These are phyloP conservation scores for Eupithecia subumbrata DNA, from an alignment of 2,888 invertebrate species.

Conservation along the genomic window DNA sequence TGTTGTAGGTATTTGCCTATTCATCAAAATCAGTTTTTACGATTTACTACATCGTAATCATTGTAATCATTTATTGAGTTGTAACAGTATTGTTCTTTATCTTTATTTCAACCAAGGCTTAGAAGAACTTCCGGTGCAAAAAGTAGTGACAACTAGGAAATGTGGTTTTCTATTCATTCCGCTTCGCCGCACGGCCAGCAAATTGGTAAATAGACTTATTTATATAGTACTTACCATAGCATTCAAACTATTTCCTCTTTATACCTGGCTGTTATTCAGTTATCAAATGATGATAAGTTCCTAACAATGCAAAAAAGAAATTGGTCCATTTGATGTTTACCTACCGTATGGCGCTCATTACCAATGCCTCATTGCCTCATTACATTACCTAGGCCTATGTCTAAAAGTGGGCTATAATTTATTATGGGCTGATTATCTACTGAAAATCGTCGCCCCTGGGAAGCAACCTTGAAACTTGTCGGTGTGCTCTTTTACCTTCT, in stretches of 20 bases:
- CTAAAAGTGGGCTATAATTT: no score
- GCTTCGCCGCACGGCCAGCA: slow-evolving; percentile 23
- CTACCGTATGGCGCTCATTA: neutral
- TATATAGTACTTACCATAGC: slow-evolving; percentile 6
- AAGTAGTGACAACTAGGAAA: slow-evolving; percentile 32
- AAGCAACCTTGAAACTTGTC: neutral
- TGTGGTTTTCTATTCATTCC: slow-evolving; percentile 23
- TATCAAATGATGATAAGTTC: neutral
- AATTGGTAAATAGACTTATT: slow-evolving; percentile 29
- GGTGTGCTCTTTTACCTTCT: no score
- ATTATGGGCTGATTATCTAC: no score
- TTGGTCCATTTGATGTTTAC: neutral
- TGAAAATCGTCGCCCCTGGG: neutral
- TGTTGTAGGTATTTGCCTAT: neutral
- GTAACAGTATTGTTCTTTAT: slow-evolving; percentile 4
- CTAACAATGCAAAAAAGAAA: neutral
- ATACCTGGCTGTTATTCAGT: neutral
- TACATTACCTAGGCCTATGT: no score
- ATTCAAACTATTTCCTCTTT: neutral
- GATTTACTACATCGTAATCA: neutral
- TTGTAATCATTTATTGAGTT: neutral
- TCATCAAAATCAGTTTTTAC: neutral
- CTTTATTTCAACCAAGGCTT: slow-evolving; percentile 4
- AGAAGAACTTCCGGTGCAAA: slow-evolving; percentile 28
- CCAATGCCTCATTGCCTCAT: no score